Conservation (phyloP, 2,888 invertebrate species). For the Pegoplata infirma region DNA sequence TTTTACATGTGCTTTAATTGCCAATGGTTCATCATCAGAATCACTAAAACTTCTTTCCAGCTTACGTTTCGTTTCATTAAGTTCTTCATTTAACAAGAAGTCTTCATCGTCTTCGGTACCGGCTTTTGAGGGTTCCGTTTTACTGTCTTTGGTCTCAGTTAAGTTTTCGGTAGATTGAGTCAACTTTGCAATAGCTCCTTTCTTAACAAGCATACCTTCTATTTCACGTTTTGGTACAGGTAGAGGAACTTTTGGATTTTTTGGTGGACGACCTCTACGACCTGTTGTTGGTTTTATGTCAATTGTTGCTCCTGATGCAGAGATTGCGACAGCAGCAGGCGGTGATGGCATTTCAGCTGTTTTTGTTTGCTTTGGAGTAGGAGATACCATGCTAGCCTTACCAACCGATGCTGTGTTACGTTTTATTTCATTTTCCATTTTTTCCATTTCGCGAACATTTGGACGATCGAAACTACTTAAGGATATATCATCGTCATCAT, state of each 20-base stretch:
- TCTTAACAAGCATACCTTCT: constrained; percentile 75
- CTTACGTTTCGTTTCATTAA: constrained; percentile 75
- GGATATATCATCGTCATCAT: constrained; percentile 82
- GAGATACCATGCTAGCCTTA: constrained; percentile 38
- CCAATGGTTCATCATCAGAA: constrained; percentile 84
- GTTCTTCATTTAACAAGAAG: constrained; percentile 73
- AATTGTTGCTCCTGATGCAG: constrained; percentile 38
- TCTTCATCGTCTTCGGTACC: constrained; percentile 73
- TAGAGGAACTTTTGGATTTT: constrained; percentile 63
- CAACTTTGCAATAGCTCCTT: constrained; percentile 72
- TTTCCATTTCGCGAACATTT: constrained; percentile 82
- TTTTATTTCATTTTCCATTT: constrained; percentile 81
- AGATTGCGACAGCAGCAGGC: background rate
- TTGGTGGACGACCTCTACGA: constrained; percentile 71
- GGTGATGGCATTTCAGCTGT: constrained; percentile 20
- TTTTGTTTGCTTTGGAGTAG: constrained; percentile 46
- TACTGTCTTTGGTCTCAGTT: constrained; percentile 40
- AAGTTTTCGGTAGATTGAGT: constrained; percentile 61
- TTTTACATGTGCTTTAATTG: constrained; percentile 79
- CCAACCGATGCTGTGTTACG: constrained; percentile 70
- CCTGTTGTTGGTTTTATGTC: constrained; percentile 54
- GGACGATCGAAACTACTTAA: constrained; percentile 84
- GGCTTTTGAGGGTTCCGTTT: constrained; percentile 66
- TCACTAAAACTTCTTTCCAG: constrained; percentile 80
- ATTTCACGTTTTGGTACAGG: constrained; percentile 69